These are phyloP conservation scores for Bryconaethiops microstoma DNA, from an alignment of 2,797 vertebrate species.

Conservation along the genomic window DNA sequence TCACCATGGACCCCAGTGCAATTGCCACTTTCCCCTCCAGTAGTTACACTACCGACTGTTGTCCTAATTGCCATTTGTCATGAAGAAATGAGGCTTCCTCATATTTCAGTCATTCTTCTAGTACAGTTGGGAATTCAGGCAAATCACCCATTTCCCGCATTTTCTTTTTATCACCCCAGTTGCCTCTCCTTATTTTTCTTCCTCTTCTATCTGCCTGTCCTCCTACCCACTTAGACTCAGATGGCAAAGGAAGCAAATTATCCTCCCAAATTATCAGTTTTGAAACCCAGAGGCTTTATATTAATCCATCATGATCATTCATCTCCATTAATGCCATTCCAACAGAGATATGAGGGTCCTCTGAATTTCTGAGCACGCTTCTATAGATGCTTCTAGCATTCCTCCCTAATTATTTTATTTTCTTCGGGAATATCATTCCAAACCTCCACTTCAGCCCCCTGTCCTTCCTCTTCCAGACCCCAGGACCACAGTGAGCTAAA, in stretches of 20 bases:
- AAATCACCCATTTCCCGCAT: neutral
- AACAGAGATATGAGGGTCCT: constrained; percentile 18
- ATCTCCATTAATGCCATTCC: constrained; percentile 23
- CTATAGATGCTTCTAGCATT: neutral
- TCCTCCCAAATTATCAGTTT: neutral
- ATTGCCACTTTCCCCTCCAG: too few species aligned
- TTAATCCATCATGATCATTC: constrained; percentile 12
- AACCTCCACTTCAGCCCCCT: constrained; percentile 16
- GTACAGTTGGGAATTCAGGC: neutral
- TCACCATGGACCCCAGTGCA: too few species aligned
- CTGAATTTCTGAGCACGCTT: neutral
- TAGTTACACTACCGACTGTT: too few species aligned
- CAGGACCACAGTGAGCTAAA: constrained; percentile 30
- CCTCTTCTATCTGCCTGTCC: constrained; percentile 20
- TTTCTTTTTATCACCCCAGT: neutral
- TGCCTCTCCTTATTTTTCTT: neutral
- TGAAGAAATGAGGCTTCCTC: neutral
- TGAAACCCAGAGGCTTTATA: constrained; percentile 8
- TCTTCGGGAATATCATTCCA: constrained; percentile 11
- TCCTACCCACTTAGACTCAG: neutral
- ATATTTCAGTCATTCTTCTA: neutral
- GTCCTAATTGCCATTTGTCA: neutral
- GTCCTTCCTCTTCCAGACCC: constrained; percentile 14
- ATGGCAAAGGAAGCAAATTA: constrained; percentile 2
- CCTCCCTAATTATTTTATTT: neutral